Conservation (phyloP, 2,797 vertebrate genomes). For the Microctenopoma lineatum region DNA sequence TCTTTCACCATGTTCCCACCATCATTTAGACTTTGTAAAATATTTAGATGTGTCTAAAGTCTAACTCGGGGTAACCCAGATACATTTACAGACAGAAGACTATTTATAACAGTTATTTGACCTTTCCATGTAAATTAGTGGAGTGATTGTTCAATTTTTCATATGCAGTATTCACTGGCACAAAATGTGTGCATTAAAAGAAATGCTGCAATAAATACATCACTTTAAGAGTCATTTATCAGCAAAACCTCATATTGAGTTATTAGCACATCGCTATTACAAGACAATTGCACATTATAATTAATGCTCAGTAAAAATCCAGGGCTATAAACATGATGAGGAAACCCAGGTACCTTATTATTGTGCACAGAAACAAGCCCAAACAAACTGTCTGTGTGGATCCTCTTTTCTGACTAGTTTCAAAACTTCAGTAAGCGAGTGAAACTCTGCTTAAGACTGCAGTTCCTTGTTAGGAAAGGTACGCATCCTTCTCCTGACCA, state of each 20-base stretch:
- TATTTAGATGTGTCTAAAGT: background rate
- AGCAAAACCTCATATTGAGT: background rate
- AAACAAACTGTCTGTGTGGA: background rate
- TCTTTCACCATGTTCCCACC: background rate
- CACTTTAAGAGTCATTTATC: background rate
- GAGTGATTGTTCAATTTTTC: background rate
- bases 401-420: background rate
- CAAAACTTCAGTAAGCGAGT: background rate
- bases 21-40: background rate
- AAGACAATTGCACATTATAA: background rate
- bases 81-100: background rate
- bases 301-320: slow-evolving; percentile 3
- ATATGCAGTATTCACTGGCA: background rate
- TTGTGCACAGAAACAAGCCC: background rate
- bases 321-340: background rate
- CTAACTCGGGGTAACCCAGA: background rate
- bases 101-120: slow-evolving; percentile 3
- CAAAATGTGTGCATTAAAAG: background rate
- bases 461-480: background rate
- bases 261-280: background rate
- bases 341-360: background rate
- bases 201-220: background rate
- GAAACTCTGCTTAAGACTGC: background rate
- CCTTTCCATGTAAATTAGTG: background rate
- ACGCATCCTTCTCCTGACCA: background rate